A percentile compares a stretch with the other conserved stretches of the same genome.
Evolutionary conservation across 2,888 invertebrate genomes (phyloP).

Genomic region (Busseola fusca): DNA sequence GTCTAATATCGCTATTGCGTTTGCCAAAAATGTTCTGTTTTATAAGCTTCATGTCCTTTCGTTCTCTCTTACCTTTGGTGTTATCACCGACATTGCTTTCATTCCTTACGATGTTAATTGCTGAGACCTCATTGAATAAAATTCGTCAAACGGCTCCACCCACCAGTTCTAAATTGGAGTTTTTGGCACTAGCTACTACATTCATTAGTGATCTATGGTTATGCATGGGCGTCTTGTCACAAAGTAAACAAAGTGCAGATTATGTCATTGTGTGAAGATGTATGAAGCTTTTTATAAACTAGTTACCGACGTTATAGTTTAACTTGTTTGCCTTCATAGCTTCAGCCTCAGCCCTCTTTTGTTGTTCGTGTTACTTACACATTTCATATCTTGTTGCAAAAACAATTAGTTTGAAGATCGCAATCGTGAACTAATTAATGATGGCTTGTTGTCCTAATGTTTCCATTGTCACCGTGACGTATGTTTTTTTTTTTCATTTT

Average conservation of each 20-base stretch:
- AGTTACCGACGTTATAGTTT: conserved; percentile 28
- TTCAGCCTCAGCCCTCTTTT: conserved; percentile 28
- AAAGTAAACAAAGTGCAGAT: conserved; percentile 53
- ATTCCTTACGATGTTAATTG: conserved; percentile 39
- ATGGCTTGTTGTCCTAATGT: conserved; percentile 7
- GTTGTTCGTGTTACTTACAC: conserved; percentile 36
- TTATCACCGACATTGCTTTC: conserved; percentile 49
- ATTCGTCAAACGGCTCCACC: conserved; percentile 59
- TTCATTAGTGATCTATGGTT: conserved; percentile 65
- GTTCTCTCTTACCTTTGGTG: conserved; percentile 41
- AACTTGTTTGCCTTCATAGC: conserved; percentile 46
- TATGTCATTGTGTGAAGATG: conserved; percentile 42
- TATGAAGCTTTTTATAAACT: conserved; percentile 43
- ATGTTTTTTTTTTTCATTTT: conserved; percentile 9
- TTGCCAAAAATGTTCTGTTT: conserved; percentile 33
- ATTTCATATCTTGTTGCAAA: conserved; percentile 43
- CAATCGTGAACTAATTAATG: conserved; percentile 42
- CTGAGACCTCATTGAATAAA: conserved; percentile 52
- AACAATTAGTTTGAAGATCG: conserved; percentile 46
- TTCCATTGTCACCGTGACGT: conserved; percentile 22
- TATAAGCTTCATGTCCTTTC: conserved; percentile 32
- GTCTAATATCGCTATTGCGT: conserved; percentile 14
- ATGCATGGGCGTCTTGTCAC: conserved; percentile 51
- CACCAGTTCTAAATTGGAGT: conserved; percentile 62
- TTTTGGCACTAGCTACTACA: conserved; percentile 67